Base-by-base conservation (phyloP, 2,113 vertebrate genomes). In the Chinchilla lanigera region DNA sequence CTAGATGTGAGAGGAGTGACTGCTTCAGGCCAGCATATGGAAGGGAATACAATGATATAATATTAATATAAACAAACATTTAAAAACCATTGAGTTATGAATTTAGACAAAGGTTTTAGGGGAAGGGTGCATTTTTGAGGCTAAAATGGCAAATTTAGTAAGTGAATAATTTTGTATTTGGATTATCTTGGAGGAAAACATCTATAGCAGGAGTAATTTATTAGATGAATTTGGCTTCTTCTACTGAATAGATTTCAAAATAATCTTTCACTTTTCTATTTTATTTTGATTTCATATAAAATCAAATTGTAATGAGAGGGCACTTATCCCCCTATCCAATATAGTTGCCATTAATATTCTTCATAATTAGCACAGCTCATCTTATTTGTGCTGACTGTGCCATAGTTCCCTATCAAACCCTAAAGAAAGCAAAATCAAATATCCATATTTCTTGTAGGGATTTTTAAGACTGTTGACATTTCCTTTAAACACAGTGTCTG, bases 211-310 rank as follows among this genome's bases (percentile, higher is more conserved):
- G 90, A 85, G 14, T 92, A 93, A 96, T 95, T 97, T 81, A 65
- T 93, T 90, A 92, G 80, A 97, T 85, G 56, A 96, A 94, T 90
- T 92, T 97, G 93, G 41, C 71, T 94, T 92, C 38, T 90, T 92
- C 38, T 90, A 38, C 14, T 90, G 50, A 97, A 69, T 47, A 67
- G 38, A 94, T 60, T 96, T 67, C 58, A 95, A 97, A 96, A 95
- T 92, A 95, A 87, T 95, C n/a, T 93, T 96, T 95, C 16, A 87
- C 35, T 86, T 96, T 97, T 95, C 75, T 22, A 93, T 95, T 92
- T 97, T 87, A 94, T 94, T 95, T 97, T 96, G 28, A 93, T 93
- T 96, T 96, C 47, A 22, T 95, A 81, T 73, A 85, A 97, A 93
- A 90, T 56, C 24, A 93, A 96, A 93, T 47, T 88, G 5, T 75